phyloP scores from a whole-genome alignment of 2,888 invertebrate species.

The Chironomus tentans region DNA sequence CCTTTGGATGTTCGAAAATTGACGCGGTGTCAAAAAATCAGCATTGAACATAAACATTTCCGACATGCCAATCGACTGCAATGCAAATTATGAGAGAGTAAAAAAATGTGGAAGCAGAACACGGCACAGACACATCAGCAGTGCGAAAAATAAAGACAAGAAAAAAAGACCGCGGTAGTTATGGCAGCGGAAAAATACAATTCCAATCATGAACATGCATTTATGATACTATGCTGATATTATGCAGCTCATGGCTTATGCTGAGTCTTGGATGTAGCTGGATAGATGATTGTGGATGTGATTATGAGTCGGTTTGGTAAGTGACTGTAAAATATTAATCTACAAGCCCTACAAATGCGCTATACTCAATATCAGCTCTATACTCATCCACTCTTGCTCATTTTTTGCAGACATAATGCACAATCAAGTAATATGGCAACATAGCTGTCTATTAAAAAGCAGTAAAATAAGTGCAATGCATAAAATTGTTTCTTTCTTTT shows the following conservation, averaged over 20 bases:
- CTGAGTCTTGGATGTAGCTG: not conserved
- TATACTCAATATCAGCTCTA: no score
- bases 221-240: not conserved
- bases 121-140: not conserved
- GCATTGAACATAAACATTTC: not conserved
- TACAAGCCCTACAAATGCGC: no score
- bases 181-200: not conserved
- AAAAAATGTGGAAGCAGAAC: not conserved
- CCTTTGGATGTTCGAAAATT: not conserved
- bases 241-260: not conserved
- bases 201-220: not conserved
- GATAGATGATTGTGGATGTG: not conserved
- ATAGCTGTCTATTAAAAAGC: no score
- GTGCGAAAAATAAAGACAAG: not conserved
- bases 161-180: not conserved
- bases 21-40: not conserved
- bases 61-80: not conserved
- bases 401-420: no score
- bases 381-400: no score
- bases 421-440: no score
- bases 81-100: not conserved
- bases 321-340: no score
- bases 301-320: not conserved
- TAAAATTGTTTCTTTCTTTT: no score
- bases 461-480: no score